Evolutionary conservation across 2,888 invertebrate species (phyloP), one percentile per base, ranked within the genome.

Genomic region (Campopleginae sp.): DNA sequence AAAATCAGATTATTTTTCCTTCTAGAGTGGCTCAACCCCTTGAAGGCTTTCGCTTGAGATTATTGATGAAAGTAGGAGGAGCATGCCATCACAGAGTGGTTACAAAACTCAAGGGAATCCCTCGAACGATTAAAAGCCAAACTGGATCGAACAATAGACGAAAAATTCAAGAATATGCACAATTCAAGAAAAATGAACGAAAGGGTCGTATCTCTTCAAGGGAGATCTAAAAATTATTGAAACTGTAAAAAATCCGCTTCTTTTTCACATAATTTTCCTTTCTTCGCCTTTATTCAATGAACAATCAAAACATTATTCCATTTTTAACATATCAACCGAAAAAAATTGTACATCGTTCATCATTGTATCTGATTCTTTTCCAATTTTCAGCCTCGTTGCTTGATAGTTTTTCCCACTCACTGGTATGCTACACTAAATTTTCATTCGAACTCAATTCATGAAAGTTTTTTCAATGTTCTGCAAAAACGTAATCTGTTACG

Each of bases 251-350:
- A 75, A 54, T 86, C 79, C 63, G 46, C 66, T 27, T 78, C 23
- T 63, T 46, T 70, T 74, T 77, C 44, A 66, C 65, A 68, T 80
- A 54, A 75, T 81, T 84, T 74, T 80, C 89, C 90, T 89, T 38
- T 38, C 83, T 86, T 88, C 87, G 89, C 89, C 58, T 92, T 92
- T 91, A 92, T 91, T 86, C 89, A 88, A 90, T 90, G 89, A 92
- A 91, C 89, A 88, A 89, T 91, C 89, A 89, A 92, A 91, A 91
- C 89, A 90, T 90, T 91, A 86, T 89, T 88, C 86, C 86, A 87
- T 86, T 90, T 90, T 87, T 91, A 91, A 91, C 89, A 90, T 89
- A 88, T 90, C 89, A 90, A 91, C 91, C 89, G 86, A 90, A 91
- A 90, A 90, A 75, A 88, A 88, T 91, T 87, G 88, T 91, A 92